Percentiles rank a stretch among this genome's conserved stretches.
Evolutionary conservation across 2,797 vertebrate genomes (phyloP).

Genomic region (Rhincodon typus): DNA sequence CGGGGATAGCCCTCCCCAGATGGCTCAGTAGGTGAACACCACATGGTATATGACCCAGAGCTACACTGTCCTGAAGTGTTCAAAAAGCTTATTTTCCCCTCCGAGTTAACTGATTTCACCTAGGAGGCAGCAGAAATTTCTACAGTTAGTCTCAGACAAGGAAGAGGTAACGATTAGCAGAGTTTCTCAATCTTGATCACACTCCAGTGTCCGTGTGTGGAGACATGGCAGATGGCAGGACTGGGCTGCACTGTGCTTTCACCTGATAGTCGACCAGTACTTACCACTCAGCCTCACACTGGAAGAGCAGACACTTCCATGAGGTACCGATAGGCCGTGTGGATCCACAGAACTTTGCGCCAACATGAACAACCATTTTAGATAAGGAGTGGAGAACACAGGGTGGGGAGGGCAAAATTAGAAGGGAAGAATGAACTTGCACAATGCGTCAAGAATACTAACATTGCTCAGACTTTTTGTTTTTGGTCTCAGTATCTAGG

Average conservation of each 20-base stretch:
- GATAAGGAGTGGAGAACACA: not conserved
- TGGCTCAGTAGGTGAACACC: slow-evolving; percentile 29
- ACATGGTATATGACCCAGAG: not conserved
- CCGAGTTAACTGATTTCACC: slow-evolving; percentile 25
- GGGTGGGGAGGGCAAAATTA: slow-evolving; percentile 31
- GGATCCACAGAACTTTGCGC: not conserved
- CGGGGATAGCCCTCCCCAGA: not conserved
- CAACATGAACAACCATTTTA: not conserved
- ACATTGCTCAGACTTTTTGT: slow-evolving; percentile 22
- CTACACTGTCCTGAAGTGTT: not conserved
- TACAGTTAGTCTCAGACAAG: slow-evolving; percentile 22
- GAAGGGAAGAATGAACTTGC: slow-evolving; percentile 37
- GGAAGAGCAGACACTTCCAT: not conserved
- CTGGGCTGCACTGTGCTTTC: not conserved
- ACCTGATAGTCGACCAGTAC: not conserved
- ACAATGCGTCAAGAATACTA: slow-evolving; percentile 32
- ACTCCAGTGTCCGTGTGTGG: not conserved
- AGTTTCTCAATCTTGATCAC: not conserved
- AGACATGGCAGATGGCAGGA: not conserved
- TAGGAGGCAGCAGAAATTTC: not conserved
- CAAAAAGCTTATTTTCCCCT: slow-evolving; percentile 20
- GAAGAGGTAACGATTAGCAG: slow-evolving; percentile 14
- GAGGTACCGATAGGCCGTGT: not conserved
- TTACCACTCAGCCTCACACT: not conserved
- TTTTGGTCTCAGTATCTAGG: slow-evolving; percentile 35